Conservation (phyloP, 1,140 invertebrate genomes). For the Globodera rostochiensis region DNA sequence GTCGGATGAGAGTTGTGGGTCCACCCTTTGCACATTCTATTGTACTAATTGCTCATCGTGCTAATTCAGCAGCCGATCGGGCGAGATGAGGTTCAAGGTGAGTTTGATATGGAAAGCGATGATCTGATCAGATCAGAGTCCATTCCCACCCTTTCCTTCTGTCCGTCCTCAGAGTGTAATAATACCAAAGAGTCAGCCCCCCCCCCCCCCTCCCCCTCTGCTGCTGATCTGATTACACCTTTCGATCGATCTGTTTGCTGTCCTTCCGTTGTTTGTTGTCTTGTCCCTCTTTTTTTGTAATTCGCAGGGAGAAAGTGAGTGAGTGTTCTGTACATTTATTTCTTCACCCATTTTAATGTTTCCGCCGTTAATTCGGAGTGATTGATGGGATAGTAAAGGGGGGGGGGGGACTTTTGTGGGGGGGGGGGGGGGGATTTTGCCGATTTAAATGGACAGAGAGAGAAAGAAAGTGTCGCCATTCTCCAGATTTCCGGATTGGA, state of each 20-base stretch:
- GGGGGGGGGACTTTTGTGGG: too few relatives aligned
- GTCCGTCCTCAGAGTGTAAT: neutral
- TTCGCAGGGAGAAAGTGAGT: too few relatives aligned
- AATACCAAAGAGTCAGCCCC: neutral
- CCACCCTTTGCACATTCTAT: neutral
- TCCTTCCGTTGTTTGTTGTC: neutral
- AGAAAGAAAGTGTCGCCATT: too few relatives aligned
- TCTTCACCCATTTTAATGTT: too few relatives aligned
- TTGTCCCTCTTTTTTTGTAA: neutral
- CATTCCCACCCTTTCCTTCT: neutral
- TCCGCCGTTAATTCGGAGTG: neutral
- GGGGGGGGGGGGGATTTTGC: too few relatives aligned
- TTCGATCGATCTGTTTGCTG: neutral
- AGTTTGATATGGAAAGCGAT: neutral
- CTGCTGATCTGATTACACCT: slow-evolving; percentile 8
- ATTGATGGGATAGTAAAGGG: neutral
- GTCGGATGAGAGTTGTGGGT: neutral
- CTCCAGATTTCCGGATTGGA: too few relatives aligned
- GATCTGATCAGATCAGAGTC: neutral
- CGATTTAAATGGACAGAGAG: too few relatives aligned
- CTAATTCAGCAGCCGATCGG: neutral
- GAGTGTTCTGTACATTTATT: too few relatives aligned
- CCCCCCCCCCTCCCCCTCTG: neutral
- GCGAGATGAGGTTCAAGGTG: neutral
- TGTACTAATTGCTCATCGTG: neutral